Percentiles rank a stretch among this genome's conserved stretches.
These are phyloP conservation scores for Lamellibrachia satsuma DNA, from an alignment of 2,888 invertebrate genomes.

Conservation along the genomic window DNA sequence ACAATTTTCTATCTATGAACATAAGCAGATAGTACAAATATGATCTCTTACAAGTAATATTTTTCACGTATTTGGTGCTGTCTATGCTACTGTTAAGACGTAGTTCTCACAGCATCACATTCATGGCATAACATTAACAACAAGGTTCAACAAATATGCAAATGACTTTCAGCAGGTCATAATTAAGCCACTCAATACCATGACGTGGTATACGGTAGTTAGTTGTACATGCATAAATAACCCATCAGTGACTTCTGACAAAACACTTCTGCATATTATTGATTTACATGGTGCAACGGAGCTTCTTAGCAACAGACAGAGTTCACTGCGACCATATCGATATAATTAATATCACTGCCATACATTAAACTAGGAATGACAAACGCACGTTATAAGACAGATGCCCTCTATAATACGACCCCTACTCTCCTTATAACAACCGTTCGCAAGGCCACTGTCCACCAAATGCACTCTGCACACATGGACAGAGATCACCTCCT, in stretches of 20 bases:
- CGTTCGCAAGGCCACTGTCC: not conserved
- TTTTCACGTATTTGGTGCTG: not conserved
- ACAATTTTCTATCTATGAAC: not conserved
- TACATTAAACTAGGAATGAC: not conserved
- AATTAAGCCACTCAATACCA: constrained; percentile 4
- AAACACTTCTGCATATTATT: constrained; percentile 6
- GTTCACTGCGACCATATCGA: not conserved
- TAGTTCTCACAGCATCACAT: not conserved
- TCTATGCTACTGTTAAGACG: not conserved
- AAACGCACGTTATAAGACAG: not conserved
- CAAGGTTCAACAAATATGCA: not conserved
- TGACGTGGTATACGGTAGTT: not conserved
- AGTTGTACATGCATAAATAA: not conserved
- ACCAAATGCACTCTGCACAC: not conserved
- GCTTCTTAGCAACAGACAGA: not conserved
- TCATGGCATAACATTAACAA: not conserved
- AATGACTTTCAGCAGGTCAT: not conserved
- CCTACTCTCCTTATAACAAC: not conserved
- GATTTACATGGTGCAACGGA: not conserved
- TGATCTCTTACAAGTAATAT: not conserved
- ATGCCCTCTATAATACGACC: not conserved
- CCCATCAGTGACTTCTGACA: not conserved
- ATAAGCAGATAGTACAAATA: constrained; percentile 1
- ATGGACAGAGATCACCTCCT: not conserved
- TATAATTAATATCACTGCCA: not conserved